phyloP scores from a whole-genome alignment of 2,797 vertebrate genomes.

The Benthosema pterotum region DNA sequence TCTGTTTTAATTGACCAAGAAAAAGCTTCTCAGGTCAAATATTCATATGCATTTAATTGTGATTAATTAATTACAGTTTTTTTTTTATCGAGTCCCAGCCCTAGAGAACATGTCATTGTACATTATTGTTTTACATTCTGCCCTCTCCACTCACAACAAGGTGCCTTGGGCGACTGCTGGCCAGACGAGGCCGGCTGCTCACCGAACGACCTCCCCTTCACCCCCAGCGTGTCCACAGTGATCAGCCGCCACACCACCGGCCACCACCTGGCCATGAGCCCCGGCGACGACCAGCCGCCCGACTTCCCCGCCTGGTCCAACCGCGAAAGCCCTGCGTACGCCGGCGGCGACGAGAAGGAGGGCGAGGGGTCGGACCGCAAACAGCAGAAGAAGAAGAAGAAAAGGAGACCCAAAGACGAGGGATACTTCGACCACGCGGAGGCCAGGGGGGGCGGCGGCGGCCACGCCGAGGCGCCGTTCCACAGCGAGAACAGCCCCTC shows the following conservation, averaged over 20 bases:
- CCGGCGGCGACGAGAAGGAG: conserved; percentile 72
- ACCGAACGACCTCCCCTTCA: conserved; percentile 77
- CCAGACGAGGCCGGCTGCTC: conserved; percentile 61
- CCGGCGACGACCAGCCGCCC: conserved; percentile 51
- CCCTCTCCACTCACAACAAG: conserved; percentile 79
- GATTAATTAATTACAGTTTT: too few species aligned
- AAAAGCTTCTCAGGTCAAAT: too few species aligned
- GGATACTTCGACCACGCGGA: conserved; percentile 59
- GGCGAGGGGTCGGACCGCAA: conserved; percentile 72
- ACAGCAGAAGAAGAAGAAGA: conserved; percentile 83
- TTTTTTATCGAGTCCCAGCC: too few species aligned
- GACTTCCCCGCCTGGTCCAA: conserved; percentile 59
- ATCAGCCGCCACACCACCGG: conserved; percentile 74
- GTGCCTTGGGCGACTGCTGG: conserved; percentile 76
- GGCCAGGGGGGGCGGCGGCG: too few species aligned
- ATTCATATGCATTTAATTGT: too few species aligned
- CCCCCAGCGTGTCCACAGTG: conserved; percentile 76
- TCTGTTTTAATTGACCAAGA: too few species aligned
- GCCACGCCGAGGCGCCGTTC: conserved; percentile 49
- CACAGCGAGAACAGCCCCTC: conserved; percentile 56
- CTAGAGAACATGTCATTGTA: conserved; percentile 3
- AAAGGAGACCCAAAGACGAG: conserved; percentile 78
- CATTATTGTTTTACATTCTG: conserved; percentile 51
- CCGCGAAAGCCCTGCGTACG: conserved; percentile 57
- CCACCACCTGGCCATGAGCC: conserved; percentile 64